These are phyloP conservation scores for Argyresthia goedartella DNA, from an alignment of 2,888 invertebrate species.

Conservation along the genomic window DNA sequence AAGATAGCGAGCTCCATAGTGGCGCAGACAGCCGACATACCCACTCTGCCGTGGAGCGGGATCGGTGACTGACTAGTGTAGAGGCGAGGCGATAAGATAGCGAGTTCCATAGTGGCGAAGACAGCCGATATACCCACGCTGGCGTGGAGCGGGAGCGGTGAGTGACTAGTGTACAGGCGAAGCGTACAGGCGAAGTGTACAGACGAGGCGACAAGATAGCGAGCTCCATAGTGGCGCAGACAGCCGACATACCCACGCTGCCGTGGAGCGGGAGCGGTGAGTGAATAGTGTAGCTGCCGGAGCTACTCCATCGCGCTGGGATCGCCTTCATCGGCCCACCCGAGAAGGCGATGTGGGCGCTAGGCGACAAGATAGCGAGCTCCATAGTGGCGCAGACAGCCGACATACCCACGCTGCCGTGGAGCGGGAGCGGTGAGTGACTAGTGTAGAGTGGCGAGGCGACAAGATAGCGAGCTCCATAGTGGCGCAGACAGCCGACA, in stretches of 20 bases:
- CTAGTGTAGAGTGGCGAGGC: conserved; percentile 62
- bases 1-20: conserved; percentile 84
- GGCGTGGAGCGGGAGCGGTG: conserved; percentile 96
- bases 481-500: conserved; percentile 97
- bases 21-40: conserved; percentile 98
- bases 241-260: conserved; percentile 98
- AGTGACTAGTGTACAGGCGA: conserved; percentile 29
- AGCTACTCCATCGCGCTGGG: conserved; percentile 89
- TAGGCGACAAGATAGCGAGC: conserved; percentile 99
- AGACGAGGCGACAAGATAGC: conserved; percentile 99
- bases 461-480: conserved; percentile 99
- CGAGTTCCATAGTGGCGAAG: conserved; percentile 88
- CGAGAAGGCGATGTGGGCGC: conserved; percentile 98
- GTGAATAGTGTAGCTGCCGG: conserved; percentile 86
- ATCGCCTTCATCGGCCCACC: conserved; percentile 96
- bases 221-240: conserved; percentile 98
- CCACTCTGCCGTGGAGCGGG: conserved; percentile 98
- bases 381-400: conserved; percentile 99
- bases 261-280: conserved; percentile 95
- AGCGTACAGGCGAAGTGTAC: no score
- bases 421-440: conserved; percentile 91
- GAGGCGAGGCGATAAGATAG: not conserved
- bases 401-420: conserved; percentile 95
- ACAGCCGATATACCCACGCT: conserved; percentile 97
- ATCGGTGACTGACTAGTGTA: conserved; percentile 70